Base-by-base conservation (phyloP, 2,888 invertebrate species). In the Gymnoscelis rufifasciata region DNA sequence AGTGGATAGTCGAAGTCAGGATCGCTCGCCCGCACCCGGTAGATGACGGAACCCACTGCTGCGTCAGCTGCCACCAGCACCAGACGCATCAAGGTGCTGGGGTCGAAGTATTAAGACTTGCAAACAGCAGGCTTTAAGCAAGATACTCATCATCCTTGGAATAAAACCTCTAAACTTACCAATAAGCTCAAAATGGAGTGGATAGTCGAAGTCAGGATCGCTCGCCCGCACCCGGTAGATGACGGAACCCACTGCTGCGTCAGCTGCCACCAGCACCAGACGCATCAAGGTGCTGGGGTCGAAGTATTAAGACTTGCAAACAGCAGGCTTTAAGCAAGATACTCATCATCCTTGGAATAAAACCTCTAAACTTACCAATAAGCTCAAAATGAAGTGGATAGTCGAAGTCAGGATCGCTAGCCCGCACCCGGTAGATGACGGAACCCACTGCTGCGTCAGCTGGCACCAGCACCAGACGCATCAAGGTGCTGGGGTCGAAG, bases 201-300 rank as follows among this genome's bases (percentile, higher is more conserved):
- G 96, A 82, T 95, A 96, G 82, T 95, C 95, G 76, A 94, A 94
- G 79, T 95, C 94, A 48, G 95, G 93, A 77, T 97, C 96, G 60
- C 94, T 94, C 52, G 95, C 96, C 68, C 95, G 92, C 63, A 97
- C 91, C 65, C 96, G 90, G 88, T 96, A 97, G 80, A 97, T 93
- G 72, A 95, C 93, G 44, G 95, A 93, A 64, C 94, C 94, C 63
- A 94, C 92, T 64, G 93, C 91, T 37, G 95, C 94, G 78, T 96
- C 95, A 38, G 94, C 92, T 43, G 96, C 96, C 48, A 96, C 92
- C 46, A 95, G 88, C 53, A 95, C 93, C 59, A 94, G 90, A 67
- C 93, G 90, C 92, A 96, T 94, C 66, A 93, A 91, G 58, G 95
- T n/a, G 65, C 94, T 92, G 51, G 94, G 92, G 83, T 96, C 96